Base-by-base conservation (phyloP, 92 coral and sea anemone genomes). In the Isaurus tuberculatus region DNA sequence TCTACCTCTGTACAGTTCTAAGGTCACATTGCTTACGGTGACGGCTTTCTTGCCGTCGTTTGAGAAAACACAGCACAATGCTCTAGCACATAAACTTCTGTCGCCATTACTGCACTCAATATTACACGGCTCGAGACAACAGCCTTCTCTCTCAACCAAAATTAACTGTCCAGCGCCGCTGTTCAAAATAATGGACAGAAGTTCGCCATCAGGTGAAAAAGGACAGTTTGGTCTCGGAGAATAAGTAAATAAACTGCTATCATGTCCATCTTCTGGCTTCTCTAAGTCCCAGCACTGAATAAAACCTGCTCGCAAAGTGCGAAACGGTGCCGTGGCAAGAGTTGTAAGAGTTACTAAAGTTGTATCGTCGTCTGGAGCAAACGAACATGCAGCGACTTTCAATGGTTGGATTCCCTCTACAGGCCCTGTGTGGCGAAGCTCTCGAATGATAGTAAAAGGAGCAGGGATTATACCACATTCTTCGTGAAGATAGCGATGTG, bases 211-310 rank as follows among this genome's bases (percentile, higher is more conserved):
- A 2, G 94, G 92, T 8, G 98, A 92, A 37, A 94, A 73, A 42
- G 91, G 88, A 43, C 93, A 89, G 64, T 81, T 87, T 2, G 98
- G 92, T 46, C 89, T 89, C 9, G 97, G 97, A n/a, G 98, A 91
- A 64, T 94, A 94, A 0, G 98, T 94, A 79, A 94, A 94, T 48
- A 90, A 83, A 34, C 94, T 92, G 60, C 94, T 92, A 27, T 94
- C 97, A 28, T 90, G 92, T 0, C 78, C 86, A 13, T 89, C 88
- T 28, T 83, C 89, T 19, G 31, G 46, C 51, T 40, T 64, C 10
- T 86, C 79, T 53, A 91, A 78, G 79, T 91, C 92, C 98, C 98
- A 92, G 30, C 92, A 85, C 49, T 94, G 94, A 0, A 94, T 92
- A 60, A 90, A 94, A 25, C 98, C 98, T 3, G 97, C 97, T 73